Percentiles rank a stretch among this genome's conserved stretches.
Evolutionary conservation across 2,797 vertebrate species (phyloP).

Genomic region (Liparis tanakae): DNA sequence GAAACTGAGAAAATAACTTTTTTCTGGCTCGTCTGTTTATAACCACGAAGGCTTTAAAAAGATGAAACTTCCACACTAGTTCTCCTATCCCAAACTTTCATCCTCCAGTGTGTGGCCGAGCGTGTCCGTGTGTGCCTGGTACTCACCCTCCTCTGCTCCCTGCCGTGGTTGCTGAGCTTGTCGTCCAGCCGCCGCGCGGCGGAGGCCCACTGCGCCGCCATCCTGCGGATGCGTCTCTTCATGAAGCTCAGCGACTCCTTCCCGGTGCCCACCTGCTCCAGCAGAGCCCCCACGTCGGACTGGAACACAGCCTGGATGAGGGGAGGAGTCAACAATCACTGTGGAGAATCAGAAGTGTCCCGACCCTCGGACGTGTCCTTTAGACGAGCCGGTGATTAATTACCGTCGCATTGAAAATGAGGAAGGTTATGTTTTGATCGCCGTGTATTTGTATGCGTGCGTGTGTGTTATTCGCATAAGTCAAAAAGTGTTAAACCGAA

Average conservation of each 20-base stretch:
- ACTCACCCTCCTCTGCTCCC: slow-evolving; percentile 90
- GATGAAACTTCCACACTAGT: slow-evolving; percentile 30
- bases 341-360: neutral
- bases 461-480: no score
- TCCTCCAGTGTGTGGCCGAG: slow-evolving; percentile 13
- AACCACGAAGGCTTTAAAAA: slow-evolving; percentile 39
- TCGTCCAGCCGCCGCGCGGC: slow-evolving; percentile 86
- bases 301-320: slow-evolving; percentile 86
- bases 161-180: slow-evolving; percentile 80
- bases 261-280: slow-evolving; percentile 92
- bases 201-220: slow-evolving; percentile 89
- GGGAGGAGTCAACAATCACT: slow-evolving; percentile 1
- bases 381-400: neutral
- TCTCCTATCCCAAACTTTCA: slow-evolving; percentile 22
- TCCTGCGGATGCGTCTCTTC: slow-evolving; percentile 91
- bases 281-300: slow-evolving; percentile 86
- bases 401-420: no score
- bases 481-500: no score
- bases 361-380: neutral
- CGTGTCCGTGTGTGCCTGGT: neutral
- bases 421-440: no score
- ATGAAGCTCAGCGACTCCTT: slow-evolving; percentile 98
- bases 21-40: slow-evolving; percentile 10
- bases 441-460: no score
- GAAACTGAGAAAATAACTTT: slow-evolving; percentile 10